Percentiles rank a stretch among this genome's conserved stretches.
Conservation (phyloP, 2,888 invertebrate species). For the Nycteola revayana region DNA sequence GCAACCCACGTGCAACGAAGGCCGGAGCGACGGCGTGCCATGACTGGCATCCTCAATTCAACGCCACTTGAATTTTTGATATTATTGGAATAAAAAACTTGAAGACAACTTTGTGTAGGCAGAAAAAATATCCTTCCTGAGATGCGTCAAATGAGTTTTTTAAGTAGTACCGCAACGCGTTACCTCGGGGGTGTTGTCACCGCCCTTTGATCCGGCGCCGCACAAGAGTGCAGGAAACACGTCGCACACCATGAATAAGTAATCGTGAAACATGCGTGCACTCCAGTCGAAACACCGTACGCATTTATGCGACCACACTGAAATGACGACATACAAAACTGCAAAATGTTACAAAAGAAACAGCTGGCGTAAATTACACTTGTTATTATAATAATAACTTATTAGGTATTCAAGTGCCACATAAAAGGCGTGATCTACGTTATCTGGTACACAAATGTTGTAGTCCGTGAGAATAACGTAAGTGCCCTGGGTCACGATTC, state of each 20-base stretch:
- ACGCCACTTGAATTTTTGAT: constrained; percentile 58
- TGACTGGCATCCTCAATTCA: constrained; percentile 51
- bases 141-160: constrained; percentile 57
- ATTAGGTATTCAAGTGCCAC: constrained; percentile 35
- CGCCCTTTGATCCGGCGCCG: constrained; percentile 46
- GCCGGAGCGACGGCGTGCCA: constrained; percentile 41
- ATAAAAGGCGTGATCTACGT: constrained; percentile 34
- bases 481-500: constrained; percentile 48
- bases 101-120: constrained; percentile 44
- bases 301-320: background rate
- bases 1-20: constrained; percentile 63
- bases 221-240: constrained; percentile 48
- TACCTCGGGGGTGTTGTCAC: constrained; percentile 37
- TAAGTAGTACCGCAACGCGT: constrained; percentile 32
- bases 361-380: constrained; percentile 36
- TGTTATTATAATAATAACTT: constrained; percentile 33
- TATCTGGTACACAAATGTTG: constrained; percentile 40
- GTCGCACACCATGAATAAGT: constrained; percentile 51
- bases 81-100: constrained; percentile 46
- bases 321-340: background rate
- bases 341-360: constrained; percentile 37
- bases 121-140: constrained; percentile 45
- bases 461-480: constrained; percentile 50
- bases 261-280: constrained; percentile 44
- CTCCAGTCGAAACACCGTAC: constrained; percentile 26